Base-by-base conservation (phyloP, 2,113 vertebrate genomes). In the Gadus macrocephalus region DNA sequence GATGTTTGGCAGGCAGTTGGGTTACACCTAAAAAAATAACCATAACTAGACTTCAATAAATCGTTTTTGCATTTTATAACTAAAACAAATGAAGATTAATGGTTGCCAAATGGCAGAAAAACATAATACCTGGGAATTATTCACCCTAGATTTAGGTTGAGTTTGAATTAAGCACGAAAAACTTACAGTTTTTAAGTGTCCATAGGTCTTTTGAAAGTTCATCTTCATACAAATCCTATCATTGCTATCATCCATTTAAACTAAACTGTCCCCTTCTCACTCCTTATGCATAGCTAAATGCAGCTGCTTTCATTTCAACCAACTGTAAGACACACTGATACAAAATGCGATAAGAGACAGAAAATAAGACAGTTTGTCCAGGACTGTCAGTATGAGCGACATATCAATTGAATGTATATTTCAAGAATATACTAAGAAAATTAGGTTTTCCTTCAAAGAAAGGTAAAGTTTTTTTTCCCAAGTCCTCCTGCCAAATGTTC, bases 331-430 rank as follows among this genome's bases (percentile, higher is more conserved):
- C 70, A 86, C 71, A 5, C 87, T 81, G 76, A 90, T 84, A 77
- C 88, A 90, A 66, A 88, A 84, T 2, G 76, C 81, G 4, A 89
- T 66, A 28, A 90, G 76, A 68, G 85, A 90, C 78, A 91, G 83
- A 7, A 89, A 81, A 68, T 88, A 89, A 3, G 80, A 70, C 71
- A 89, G 71, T 69, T 89, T 90, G 72, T 91, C 86, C 79, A 90
- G 73, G 59, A 71, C 76, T 1, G 81, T 83, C 66, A 91, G 49
- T 71, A 89, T 65, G 66, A 90, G 85, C 62, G 85, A 87, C 88
- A 90, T 91, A 3, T 84, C 76, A 74, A 75, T 70, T 64, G 42
- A 63, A 6, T 61, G n/a, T 49, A 1, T 49, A 16, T 71, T 60
- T 61, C 62, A 49, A 64, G 38, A 42, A 42, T 42, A 42, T 42